A percentile compares a stretch with the other conserved stretches of the same genome.
These are phyloP conservation scores for Buathra laborator DNA, from an alignment of 2,888 invertebrate genomes.

Conservation along the genomic window DNA sequence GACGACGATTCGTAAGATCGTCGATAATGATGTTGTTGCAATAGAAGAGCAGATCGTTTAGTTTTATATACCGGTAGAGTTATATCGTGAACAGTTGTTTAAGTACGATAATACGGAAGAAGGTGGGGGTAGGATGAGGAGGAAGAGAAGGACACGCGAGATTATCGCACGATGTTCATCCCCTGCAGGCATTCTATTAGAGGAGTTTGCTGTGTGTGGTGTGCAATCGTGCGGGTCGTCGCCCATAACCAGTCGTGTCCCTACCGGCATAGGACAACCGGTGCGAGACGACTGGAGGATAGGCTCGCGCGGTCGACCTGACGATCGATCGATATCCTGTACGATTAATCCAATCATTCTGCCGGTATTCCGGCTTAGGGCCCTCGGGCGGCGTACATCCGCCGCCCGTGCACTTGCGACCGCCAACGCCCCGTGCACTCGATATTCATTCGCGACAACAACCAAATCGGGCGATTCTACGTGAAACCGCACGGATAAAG, in stretches of 20 bases:
- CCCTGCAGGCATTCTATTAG: conserved; percentile 49
- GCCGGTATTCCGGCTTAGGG: conserved; percentile 25
- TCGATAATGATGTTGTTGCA: neutral
- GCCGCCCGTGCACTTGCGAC: neutral
- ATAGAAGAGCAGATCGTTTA: neutral
- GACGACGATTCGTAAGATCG: neutral
- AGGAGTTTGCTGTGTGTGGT: conserved; percentile 9
- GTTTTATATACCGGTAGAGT: neutral
- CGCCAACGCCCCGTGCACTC: conserved; percentile 13
- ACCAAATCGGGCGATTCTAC: neutral
- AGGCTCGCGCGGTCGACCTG: conserved; percentile 40
- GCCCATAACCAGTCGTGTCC: conserved; percentile 17
- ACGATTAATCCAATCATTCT: conserved; percentile 56
- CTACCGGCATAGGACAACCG: conserved; percentile 20
- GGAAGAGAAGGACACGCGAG: neutral
- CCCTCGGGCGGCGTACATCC: neutral
- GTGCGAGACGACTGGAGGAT: conserved; percentile 31
- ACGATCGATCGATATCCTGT: conserved; percentile 50
- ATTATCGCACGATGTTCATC: conserved; percentile 42
- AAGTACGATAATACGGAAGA: neutral
- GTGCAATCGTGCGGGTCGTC: conserved; percentile 49
- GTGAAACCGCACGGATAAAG: neutral
- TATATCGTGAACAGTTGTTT: neutral
- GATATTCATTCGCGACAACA: conserved; percentile 22
- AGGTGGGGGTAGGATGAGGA: neutral